Base-by-base conservation (phyloP, 92 coral and sea anemone species). In the Palythoa caribaeorum region DNA sequence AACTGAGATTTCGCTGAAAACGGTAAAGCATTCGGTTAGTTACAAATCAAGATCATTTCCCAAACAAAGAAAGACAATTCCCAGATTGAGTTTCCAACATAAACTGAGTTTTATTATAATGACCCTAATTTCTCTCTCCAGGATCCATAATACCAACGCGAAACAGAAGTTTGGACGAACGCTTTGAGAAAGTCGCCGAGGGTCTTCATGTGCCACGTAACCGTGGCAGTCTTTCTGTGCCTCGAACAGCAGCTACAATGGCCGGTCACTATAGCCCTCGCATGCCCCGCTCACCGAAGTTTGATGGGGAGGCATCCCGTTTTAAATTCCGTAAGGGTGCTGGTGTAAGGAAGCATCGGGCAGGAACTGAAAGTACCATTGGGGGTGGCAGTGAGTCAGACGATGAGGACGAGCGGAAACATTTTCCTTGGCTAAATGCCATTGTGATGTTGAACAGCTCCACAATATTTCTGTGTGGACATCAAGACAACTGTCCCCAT, bases 391-490 rank as follows among this genome's bases (percentile, higher is more conserved):
- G 93, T 15, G 97, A 91, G 79, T 90, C 93, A 0, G 96, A 94
- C 2, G 98, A 97, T 40, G 99, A 97, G 69, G 99, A 97, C 21
- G 96, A 92, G 44, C 87, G 89, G 13, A 90, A 89, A 55, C 88
- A 93, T 68, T 91, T 97, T 79, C 98, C 99, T 2, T 97, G 99
- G 99, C 81, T 97, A 76, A 91, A 89, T 55, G 92, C 99, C 55
- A 96, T 97, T 51, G 92, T 95, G 2, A 74, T 95, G 87, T 78
- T 97, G 73, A 97, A 94, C 73, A 96, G 99, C 77, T 94, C 94
- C 62, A 97, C 98, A 16, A 94, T 93, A 60, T 95, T 96, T 81
- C 85, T 97, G 79, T 97, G 99, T 79, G 95, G 93, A 55, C 99
- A 97, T 87, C 98, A 92, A 74, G 93, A 94, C 57, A 73, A 78